Evolutionary conservation across 2,888 invertebrate genomes (phyloP).

Genomic region (Lymantria monacha): DNA sequence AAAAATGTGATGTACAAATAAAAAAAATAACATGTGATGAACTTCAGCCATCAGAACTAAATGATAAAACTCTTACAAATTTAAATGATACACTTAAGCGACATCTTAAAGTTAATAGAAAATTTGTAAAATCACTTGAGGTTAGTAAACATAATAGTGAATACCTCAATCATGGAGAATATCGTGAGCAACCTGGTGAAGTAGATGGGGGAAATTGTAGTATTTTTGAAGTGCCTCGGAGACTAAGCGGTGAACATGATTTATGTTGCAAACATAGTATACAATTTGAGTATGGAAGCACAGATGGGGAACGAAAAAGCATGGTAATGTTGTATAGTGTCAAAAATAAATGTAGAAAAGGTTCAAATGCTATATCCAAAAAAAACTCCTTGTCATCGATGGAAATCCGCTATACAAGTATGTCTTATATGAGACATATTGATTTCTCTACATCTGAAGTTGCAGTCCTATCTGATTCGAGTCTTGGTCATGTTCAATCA

Average conservation of each 20-base stretch:
- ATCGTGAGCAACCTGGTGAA: background rate
- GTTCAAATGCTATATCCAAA: background rate
- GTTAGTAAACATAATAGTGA: background rate
- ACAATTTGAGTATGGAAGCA: background rate
- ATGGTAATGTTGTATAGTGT: background rate
- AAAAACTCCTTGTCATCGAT: constrained; percentile 49
- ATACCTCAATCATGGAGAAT: background rate
- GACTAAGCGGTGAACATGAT: background rate
- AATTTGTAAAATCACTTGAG: background rate
- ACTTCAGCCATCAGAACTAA: background rate
- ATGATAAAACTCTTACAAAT: background rate
- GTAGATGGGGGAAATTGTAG: background rate
- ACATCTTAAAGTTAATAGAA: background rate
- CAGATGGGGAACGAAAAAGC: background rate
- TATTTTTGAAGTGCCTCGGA: background rate
- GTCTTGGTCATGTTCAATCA: constrained; percentile 36
- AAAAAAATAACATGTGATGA: background rate
- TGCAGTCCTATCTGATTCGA: constrained; percentile 28
- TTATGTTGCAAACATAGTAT: background rate
- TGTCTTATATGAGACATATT: constrained; percentile 41
- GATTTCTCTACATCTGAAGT: constrained; percentile 48
- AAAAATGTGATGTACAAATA: background rate
- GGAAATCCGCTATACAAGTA: constrained; percentile 49
- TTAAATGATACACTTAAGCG: background rate
- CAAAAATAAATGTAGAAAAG: background rate